phyloP scores from a whole-genome alignment of 2,888 invertebrate genomes.

The Apodemia duryi region DNA sequence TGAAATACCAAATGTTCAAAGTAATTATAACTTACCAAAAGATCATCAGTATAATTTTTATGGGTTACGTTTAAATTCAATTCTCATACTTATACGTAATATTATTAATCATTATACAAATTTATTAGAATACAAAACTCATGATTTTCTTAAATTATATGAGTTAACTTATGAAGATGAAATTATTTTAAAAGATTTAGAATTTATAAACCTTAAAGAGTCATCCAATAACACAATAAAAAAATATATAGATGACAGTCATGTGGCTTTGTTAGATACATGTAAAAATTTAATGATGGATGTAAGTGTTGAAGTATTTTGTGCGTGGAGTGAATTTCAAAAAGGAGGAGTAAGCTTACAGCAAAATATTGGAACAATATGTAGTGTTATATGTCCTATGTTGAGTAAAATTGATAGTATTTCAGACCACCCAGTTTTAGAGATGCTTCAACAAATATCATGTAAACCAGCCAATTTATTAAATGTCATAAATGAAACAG shows the following conservation, averaged over 20 bases:
- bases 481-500: slow-evolving; percentile 50
- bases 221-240: slow-evolving; percentile 40
- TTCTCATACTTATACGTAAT: slow-evolving; percentile 37
- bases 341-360: slow-evolving; percentile 57
- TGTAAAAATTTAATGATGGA: slow-evolving; percentile 58
- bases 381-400: slow-evolving; percentile 46
- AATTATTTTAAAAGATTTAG: slow-evolving; percentile 34
- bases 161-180: slow-evolving; percentile 45
- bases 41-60: slow-evolving; percentile 53
- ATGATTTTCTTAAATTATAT: slow-evolving; percentile 44
- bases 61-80: slow-evolving; percentile 46
- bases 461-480: slow-evolving; percentile 51
- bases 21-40: slow-evolving; percentile 43
- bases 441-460: slow-evolving; percentile 57
- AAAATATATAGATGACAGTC: slow-evolving; percentile 48
- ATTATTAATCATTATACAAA: slow-evolving; percentile 24
- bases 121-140: slow-evolving; percentile 38
- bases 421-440: slow-evolving; percentile 51
- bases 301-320: slow-evolving; percentile 64
- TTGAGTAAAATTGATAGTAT: slow-evolving; percentile 39
- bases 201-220: slow-evolving; percentile 40
- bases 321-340: slow-evolving; percentile 69
- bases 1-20: slow-evolving; percentile 51
- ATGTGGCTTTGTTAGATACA: slow-evolving; percentile 48
- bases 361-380: slow-evolving; percentile 55